Percentiles rank a stretch among this genome's conserved stretches.
Conservation (phyloP, 2,113 vertebrate genomes). For the Pangasianodon hypophthalmus region DNA sequence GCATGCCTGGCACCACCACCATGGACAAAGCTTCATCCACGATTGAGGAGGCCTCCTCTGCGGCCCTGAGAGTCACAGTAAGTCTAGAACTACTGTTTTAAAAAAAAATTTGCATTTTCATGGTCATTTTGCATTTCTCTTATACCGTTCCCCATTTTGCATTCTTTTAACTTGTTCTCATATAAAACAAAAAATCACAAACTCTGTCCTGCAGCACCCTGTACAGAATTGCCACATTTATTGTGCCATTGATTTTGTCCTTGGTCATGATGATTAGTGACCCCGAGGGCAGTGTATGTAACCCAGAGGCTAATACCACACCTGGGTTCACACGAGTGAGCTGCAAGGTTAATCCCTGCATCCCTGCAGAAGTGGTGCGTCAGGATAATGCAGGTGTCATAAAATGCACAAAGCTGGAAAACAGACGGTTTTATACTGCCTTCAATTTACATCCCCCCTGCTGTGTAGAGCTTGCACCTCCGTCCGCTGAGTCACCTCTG, state of each 20-base stretch:
- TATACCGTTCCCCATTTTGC: background rate
- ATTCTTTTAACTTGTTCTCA: background rate
- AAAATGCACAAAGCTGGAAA: slow-evolving; percentile 24
- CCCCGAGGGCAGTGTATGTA: slow-evolving; percentile 13
- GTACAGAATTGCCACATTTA: background rate
- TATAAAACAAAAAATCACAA: background rate
- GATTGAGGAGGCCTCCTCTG: slow-evolving; percentile 78
- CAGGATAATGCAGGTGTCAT: slow-evolving; percentile 40
- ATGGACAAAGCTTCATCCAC: slow-evolving; percentile 74
- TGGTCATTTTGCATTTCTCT: background rate
- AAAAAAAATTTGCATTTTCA: background rate
- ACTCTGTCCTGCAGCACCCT: background rate
- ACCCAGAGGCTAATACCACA: slow-evolving; percentile 7
- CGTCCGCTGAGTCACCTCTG: background rate
- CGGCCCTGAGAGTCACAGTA: slow-evolving; percentile 86
- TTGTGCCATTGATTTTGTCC: slow-evolving; percentile 11
- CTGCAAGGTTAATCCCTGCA: slow-evolving; percentile 30
- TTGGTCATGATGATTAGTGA: slow-evolving; percentile 38
- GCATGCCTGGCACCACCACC: slow-evolving; percentile 81
- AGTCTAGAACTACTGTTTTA: slow-evolving; percentile 21
- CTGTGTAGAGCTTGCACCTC: background rate
- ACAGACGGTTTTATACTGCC: slow-evolving; percentile 13
- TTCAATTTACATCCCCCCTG: background rate
- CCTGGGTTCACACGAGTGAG: slow-evolving; percentile 3
- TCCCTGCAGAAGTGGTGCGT: slow-evolving; percentile 32